phyloP scores from a whole-genome alignment of 2,113 vertebrate species.

The Ammodytes marinus region DNA sequence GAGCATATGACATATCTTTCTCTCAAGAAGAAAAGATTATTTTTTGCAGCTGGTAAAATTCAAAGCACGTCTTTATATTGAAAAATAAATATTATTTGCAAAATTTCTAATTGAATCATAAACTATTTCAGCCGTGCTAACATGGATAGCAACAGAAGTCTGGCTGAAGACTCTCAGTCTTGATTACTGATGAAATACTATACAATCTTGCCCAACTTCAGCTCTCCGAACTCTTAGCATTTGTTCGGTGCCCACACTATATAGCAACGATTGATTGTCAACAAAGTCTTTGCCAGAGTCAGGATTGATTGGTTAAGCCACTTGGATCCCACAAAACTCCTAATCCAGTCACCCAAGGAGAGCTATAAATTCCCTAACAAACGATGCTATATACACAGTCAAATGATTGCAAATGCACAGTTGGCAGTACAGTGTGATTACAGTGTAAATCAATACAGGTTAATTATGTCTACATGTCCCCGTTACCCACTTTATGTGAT shows the following conservation, averaged over 20 bases:
- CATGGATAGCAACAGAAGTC: too few relatives aligned
- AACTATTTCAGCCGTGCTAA: background rate
- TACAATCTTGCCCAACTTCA: background rate
- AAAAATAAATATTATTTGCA: background rate
- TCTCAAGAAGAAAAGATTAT: background rate
- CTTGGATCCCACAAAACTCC: background rate
- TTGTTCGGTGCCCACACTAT: background rate
- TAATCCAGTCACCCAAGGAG: background rate
- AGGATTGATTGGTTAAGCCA: background rate
- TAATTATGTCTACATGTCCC: constrained; percentile 20
- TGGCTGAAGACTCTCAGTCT: too few relatives aligned
- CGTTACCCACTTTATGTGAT: constrained; percentile 3
- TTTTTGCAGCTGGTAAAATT: background rate
- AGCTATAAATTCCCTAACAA: constrained; percentile 15
- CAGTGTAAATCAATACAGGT: constrained; percentile 18
- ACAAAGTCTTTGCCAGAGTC: background rate
- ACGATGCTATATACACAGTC: background rate
- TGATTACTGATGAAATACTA: background rate
- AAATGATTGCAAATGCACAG: background rate
- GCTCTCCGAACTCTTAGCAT: background rate
- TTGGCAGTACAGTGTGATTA: background rate
- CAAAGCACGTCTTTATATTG: background rate
- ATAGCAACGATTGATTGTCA: background rate
- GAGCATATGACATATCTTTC: background rate
- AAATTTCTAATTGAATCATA: background rate